Evolutionary conservation across 64 coral and sea anemone genomes (phyloP), one percentile per base, ranked within the genome.

Genomic region (Montipora cactus): DNA sequence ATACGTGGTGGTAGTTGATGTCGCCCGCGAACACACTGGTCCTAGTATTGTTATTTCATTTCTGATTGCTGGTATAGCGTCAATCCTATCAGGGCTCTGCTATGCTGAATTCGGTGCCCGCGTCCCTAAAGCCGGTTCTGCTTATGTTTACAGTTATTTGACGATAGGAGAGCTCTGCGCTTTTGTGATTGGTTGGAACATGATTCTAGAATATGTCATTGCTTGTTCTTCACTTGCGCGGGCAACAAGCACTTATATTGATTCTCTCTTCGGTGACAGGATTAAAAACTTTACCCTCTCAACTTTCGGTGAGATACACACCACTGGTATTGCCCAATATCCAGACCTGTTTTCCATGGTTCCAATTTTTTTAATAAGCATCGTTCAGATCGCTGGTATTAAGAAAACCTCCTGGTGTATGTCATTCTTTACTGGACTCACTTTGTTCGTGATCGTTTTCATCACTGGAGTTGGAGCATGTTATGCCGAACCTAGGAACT

Each of bases 31-130:
- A 3, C 2, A 66, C 5, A 74, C 91, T 25, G 91, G 91, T 7
- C 91, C 91, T 1, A 19, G 70, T 16, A 45, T 93, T 15, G 64
- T 93, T 5, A 22, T 93, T 45, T 93, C 91, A 0, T 93, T 87
- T 15, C 37, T 76, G 14, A 53, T 93, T 10, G 91, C 91, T 3
- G 75, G 47, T 18, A 1, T 87, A 20, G 75, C 82, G n/a, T 45
- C 82, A 7, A 8, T 93, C 0, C 76, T 87, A 11, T 87, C 91
- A 16, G 91, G 82, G 0, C 9, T 93, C 0, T 93, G 91, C 59
- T 93, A 93, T 15, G 81, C 81, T 2, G 91, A 93, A 58, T 93
- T 93, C 86, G 91, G 81, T 16, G 76, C 70, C 58, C 91, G 91
- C 2, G 46, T 87, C 18, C 91, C 91, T 15, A 93, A 78, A 77